A percentile compares a stretch with the other conserved stretches of the same genome.
These are phyloP conservation scores for Dioctria linearis DNA, from an alignment of 2,888 invertebrate species.

Conservation along the genomic window DNA sequence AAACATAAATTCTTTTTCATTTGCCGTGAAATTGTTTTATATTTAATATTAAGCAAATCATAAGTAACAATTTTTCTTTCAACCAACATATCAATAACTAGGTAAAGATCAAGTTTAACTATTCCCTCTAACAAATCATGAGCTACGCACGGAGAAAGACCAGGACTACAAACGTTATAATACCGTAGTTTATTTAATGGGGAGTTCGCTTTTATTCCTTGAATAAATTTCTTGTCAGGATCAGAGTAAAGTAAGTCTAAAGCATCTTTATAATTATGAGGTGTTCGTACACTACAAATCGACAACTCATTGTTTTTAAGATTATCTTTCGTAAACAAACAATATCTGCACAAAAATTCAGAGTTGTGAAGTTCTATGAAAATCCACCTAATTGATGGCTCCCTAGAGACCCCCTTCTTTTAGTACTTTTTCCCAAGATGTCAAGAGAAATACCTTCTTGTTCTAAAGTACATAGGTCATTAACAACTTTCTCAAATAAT, in stretches of 20 bases:
- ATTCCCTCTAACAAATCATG: constrained; percentile 53
- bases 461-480: constrained; percentile 56
- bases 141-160: constrained; percentile 53
- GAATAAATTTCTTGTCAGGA: background rate
- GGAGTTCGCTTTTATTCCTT: constrained; percentile 50
- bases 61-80: constrained; percentile 49
- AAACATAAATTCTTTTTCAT: constrained; percentile 55
- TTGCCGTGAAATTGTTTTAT: constrained; percentile 48
- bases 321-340: constrained; percentile 35
- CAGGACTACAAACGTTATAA: constrained; percentile 51
- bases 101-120: background rate
- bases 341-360: constrained; percentile 56
- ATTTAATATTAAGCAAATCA: constrained; percentile 54
- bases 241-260: background rate
- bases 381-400: constrained; percentile 60
- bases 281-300: background rate
- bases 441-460: constrained; percentile 48
- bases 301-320: constrained; percentile 19
- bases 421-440: background rate
- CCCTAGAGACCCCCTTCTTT: constrained; percentile 51
- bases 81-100: constrained; percentile 35
- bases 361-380: constrained; percentile 57
- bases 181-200: constrained; percentile 51
- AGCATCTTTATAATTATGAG: constrained; percentile 22
- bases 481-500: constrained; percentile 50